Evolutionary conservation across 2,888 invertebrate species (phyloP), one percentile per base, ranked within the genome.

Genomic region (Lapara coniferarum): DNA sequence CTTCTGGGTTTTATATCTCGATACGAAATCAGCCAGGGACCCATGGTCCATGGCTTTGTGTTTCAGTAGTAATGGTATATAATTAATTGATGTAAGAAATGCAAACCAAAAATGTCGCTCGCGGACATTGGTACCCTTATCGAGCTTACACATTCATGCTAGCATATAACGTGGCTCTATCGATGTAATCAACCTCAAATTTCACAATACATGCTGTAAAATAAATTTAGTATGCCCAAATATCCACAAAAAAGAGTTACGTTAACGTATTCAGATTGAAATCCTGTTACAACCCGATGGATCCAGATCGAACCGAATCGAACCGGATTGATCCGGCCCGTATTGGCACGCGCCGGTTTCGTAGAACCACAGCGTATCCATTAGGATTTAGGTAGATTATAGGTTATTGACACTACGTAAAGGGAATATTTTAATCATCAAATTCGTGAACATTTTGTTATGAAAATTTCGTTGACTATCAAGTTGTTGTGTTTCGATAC

Each of bases 281-380:
- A 63, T 63, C 63, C 49, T 16, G 46, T 63, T 66, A 66, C 53
- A 66, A 53, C 67, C 67, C 46, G 46, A 46, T 67, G 16, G 13
- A 44, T 37, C 56, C 56, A 37, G 55, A 46, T 46, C 56, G 56
- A 46, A 46, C 44, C 55, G 67, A 44, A 46, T 46, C 56, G 56
- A 46, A 46, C 44, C 55, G 67, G 55, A 55, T 7, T 67, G 55
- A 53, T 30, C 37, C 44, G 67, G 66, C 53, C 53, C 53, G 53
- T 16, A 2, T 8, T 12, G 55, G 19, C 16, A 19, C 19, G 14
- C n/a, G n/a, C n/a, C 53, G 5, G 37, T 37, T 37, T 37, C 16
- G 7, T 16, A 53, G 53, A 16, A 14, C 37, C 59, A 37, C 37
- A 12, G 46, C 16, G 19, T 46, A 19, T 46, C 63, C 63, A 63